phyloP scores from a whole-genome alignment of 2,888 invertebrate species.

The Caenorhabditis drosophilae region DNA sequence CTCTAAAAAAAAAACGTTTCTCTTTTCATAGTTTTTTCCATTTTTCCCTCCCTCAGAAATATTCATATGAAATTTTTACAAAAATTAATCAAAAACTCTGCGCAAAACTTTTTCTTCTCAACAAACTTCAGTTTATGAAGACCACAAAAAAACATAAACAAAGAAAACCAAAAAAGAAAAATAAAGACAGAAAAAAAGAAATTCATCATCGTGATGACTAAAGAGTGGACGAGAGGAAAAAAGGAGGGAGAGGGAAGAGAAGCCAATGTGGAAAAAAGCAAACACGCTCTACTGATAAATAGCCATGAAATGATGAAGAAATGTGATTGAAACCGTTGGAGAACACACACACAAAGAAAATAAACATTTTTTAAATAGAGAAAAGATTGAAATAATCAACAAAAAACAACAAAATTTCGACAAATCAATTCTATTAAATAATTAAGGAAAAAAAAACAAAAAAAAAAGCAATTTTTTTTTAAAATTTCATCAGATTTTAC shows the following conservation, averaged over 20 bases:
- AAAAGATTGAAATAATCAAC: background rate
- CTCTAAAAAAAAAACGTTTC: too few relatives aligned
- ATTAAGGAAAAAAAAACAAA: slow-evolving; percentile 4
- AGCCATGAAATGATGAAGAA: slow-evolving; percentile 5
- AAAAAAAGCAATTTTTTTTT: slow-evolving; percentile 17
- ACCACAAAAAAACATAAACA: background rate
- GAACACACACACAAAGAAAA: too few relatives aligned
- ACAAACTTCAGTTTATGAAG: background rate
- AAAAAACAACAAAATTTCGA: too few relatives aligned
- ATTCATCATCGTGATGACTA: background rate
- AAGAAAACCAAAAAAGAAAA: slow-evolving; percentile 3
- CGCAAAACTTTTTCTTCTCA: slow-evolving; percentile 2
- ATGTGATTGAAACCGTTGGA: background rate
- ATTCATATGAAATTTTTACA: too few relatives aligned
- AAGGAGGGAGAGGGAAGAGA: background rate
- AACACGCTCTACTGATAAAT: slow-evolving; percentile 18
- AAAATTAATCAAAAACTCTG: too few relatives aligned
- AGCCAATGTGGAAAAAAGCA: background rate
- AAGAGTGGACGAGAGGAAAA: background rate
- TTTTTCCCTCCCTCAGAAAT: too few relatives aligned
- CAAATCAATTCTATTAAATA: slow-evolving; percentile 7
- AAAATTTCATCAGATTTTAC: too few relatives aligned
- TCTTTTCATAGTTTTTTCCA: too few relatives aligned
- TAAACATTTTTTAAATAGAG: background rate
- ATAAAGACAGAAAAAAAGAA: background rate